phyloP scores from a whole-genome alignment of 92 coral and sea anemone species.

The Phymanthus crucifer region DNA sequence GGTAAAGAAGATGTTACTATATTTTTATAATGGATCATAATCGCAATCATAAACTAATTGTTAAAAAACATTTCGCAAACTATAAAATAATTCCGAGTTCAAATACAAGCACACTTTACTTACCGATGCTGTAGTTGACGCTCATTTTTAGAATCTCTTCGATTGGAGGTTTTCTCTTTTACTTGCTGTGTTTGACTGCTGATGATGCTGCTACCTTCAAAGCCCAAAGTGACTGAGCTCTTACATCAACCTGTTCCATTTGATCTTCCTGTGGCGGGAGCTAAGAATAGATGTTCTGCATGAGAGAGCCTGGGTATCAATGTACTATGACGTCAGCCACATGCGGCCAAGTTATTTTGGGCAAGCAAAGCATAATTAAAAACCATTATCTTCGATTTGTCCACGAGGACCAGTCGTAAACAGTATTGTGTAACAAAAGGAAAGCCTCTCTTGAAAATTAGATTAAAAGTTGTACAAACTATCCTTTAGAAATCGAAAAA shows the following conservation, averaged over 20 bases:
- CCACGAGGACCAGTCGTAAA: background rate
- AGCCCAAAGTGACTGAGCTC: background rate
- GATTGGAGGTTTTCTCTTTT: background rate
- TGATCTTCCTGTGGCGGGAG: background rate
- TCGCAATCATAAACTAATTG: no score
- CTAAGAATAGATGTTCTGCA: background rate
- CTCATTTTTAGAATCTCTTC: background rate
- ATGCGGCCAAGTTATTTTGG: background rate
- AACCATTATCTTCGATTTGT: background rate
- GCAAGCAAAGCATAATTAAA: background rate
- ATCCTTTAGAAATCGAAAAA: background rate
- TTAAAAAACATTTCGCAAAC: no score
- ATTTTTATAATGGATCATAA: no score
- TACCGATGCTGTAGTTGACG: background rate
- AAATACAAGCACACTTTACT: background rate
- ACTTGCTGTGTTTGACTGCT: background rate
- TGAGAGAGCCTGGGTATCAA: background rate
- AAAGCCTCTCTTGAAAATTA: background rate
- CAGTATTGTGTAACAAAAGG: background rate
- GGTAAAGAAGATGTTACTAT: no score
- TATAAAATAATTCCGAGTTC: background rate
- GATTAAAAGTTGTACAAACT: background rate
- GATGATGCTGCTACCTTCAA: background rate
- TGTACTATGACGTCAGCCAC: background rate
- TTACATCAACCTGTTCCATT: background rate